A percentile compares a stretch with the other conserved stretches of the same genome.
phyloP scores from a whole-genome alignment of 2,797 vertebrate species.

The Acanthiza pusilla region DNA sequence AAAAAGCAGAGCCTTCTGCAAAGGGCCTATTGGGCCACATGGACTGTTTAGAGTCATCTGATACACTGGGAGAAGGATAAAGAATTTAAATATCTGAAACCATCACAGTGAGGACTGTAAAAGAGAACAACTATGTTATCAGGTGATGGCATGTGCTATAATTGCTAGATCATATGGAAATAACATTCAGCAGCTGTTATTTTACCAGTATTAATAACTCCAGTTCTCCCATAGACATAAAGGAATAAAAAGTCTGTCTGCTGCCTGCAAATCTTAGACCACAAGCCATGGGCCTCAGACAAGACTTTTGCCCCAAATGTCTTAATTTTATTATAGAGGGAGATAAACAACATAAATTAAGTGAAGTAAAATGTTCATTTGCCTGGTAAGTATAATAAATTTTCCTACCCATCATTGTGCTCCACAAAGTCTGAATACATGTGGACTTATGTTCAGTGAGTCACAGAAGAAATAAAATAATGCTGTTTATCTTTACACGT shows the following conservation, averaged over 20 bases:
- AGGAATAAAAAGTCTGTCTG: not conserved
- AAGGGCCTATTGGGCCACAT: not conserved
- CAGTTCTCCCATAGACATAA: not conserved
- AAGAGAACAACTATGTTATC: not conserved
- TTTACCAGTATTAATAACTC: not conserved
- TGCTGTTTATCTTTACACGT: not conserved
- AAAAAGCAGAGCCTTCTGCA: not conserved
- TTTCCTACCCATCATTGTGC: not conserved
- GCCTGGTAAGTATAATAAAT: not conserved
- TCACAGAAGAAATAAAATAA: slow-evolving; percentile 18
- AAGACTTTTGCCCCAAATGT: not conserved
- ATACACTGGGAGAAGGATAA: slow-evolving; percentile 7
- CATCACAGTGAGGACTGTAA: not conserved
- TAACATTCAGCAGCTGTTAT: not conserved
- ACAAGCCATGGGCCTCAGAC: not conserved
- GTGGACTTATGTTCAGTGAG: not conserved
- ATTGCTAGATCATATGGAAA: not conserved
- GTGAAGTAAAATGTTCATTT: not conserved
- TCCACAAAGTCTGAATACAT: not conserved
- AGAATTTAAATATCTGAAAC: not conserved
- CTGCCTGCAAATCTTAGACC: not conserved
- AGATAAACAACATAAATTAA: not conserved
- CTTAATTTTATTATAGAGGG: not conserved
- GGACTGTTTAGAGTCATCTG: not conserved
- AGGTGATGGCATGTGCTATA: not conserved